Evolutionary conservation across 2,113 vertebrate species (phyloP).

Genomic region (Corythaeola cristata): DNA sequence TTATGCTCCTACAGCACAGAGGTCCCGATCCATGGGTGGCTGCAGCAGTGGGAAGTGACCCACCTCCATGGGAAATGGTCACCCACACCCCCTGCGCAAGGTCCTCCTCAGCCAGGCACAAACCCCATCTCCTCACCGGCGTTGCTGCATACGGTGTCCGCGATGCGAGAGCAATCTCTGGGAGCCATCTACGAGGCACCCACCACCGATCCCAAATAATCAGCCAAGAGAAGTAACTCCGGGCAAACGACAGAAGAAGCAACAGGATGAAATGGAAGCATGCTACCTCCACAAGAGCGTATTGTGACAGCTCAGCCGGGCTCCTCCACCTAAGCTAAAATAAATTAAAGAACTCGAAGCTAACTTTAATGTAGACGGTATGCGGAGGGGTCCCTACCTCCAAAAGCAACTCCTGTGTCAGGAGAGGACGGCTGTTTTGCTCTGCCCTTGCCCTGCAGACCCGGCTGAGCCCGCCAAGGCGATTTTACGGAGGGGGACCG

Average conservation of each 20-base stretch:
- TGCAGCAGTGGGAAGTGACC: not conserved
- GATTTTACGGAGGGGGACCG: accelerated
- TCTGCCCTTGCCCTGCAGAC: not conserved
- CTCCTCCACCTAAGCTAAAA: not conserved
- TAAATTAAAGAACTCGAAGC: not conserved
- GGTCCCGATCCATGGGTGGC: not conserved
- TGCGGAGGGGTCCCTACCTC: accelerated
- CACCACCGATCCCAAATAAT: not conserved
- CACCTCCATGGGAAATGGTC: not conserved
- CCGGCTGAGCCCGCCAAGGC: not conserved
- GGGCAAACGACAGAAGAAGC: not conserved
- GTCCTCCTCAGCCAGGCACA: not conserved
- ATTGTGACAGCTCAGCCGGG: accelerated
- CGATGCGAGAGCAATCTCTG: accelerated
- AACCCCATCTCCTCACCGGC: not conserved
- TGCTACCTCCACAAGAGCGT: accelerated
- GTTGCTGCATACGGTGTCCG: accelerated
- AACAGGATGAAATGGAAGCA: accelerated
- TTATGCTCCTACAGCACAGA: not conserved
- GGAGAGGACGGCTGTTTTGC: accelerated
- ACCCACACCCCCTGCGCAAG: not conserved
- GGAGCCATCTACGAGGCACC: accelerated
- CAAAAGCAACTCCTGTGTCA: not conserved
- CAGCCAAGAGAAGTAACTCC: not conserved
- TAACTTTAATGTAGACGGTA: not conserved